Evolutionary conservation across 2,113 vertebrate genomes (phyloP).

Genomic region (Bos javanicus): DNA sequence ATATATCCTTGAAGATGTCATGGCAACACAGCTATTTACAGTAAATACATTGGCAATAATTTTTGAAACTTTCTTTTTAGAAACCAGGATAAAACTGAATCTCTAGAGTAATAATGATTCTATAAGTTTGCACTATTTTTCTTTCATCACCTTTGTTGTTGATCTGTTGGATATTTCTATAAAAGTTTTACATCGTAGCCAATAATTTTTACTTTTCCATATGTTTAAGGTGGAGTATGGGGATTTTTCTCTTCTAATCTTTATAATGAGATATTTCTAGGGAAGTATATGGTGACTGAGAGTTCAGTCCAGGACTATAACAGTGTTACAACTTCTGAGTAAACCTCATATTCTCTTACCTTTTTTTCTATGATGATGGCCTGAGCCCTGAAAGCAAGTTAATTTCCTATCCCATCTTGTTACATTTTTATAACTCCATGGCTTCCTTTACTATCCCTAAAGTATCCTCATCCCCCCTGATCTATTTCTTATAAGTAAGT

Average conservation of each 20-base stretch:
- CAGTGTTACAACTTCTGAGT: background rate
- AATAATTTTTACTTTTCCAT: background rate
- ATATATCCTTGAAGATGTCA: background rate
- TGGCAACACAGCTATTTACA: background rate
- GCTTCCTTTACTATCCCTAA: background rate
- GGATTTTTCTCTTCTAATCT: background rate
- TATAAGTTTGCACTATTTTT: background rate
- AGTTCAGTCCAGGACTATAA: background rate
- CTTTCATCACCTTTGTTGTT: background rate
- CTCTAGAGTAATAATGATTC: background rate
- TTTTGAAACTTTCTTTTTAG: background rate
- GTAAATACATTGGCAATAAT: background rate
- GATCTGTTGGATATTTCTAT: background rate
- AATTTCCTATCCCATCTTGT: background rate
- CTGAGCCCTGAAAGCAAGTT: constrained; percentile 6
- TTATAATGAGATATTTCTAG: background rate
- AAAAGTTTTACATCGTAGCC: background rate
- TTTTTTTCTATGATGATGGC: background rate
- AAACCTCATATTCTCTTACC: background rate
- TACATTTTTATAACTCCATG: background rate
- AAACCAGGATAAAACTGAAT: constrained; percentile 8
- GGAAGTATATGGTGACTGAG: background rate
- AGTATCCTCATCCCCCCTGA: background rate
- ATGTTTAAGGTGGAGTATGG: background rate
- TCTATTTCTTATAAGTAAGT: background rate